A percentile compares a stretch with the other conserved stretches of the same genome.
phyloP scores from a whole-genome alignment of 1,140 invertebrate genomes.

The Asobara japonica region DNA sequence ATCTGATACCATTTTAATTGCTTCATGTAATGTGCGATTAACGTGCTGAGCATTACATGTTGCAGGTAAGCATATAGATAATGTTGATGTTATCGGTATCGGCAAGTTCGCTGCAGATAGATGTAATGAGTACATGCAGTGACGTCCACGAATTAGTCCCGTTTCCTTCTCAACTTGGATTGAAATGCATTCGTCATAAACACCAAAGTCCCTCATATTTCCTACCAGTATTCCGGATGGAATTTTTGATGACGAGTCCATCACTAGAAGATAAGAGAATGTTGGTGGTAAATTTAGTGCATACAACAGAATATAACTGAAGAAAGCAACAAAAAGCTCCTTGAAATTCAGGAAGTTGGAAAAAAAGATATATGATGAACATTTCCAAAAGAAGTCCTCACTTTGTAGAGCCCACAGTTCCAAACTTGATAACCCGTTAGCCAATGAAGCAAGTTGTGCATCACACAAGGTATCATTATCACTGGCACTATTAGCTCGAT shows the following conservation, averaged over 20 bases:
- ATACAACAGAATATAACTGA: too few relatives aligned
- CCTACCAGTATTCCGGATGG: constrained; percentile 53
- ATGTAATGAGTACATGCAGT: constrained; percentile 37
- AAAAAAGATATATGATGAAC: too few relatives aligned
- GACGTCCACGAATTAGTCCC: constrained; percentile 31
- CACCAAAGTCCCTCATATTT: constrained; percentile 50
- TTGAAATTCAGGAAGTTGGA: too few relatives aligned
- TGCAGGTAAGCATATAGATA: constrained; percentile 40
- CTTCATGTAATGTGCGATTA: constrained; percentile 18
- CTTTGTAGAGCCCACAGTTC: too few relatives aligned
- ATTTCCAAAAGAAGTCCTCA: too few relatives aligned
- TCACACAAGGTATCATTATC: too few relatives aligned
- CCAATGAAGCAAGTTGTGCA: too few relatives aligned
- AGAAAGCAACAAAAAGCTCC: too few relatives aligned
- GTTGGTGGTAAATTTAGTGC: too few relatives aligned
- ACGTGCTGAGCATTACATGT: constrained; percentile 18
- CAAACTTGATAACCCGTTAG: too few relatives aligned
- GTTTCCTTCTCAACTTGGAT: constrained; percentile 21
- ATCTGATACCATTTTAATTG: background rate
- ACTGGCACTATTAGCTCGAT: too few relatives aligned
- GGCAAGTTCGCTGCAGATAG: background rate
- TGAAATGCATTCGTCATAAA: constrained; percentile 53
- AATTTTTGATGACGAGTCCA: constrained; percentile 55
- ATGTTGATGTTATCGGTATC: background rate
- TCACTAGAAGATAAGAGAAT: constrained; percentile 47